Conservation (phyloP, 2,797 vertebrate genomes). For the Sebastes minor region DNA sequence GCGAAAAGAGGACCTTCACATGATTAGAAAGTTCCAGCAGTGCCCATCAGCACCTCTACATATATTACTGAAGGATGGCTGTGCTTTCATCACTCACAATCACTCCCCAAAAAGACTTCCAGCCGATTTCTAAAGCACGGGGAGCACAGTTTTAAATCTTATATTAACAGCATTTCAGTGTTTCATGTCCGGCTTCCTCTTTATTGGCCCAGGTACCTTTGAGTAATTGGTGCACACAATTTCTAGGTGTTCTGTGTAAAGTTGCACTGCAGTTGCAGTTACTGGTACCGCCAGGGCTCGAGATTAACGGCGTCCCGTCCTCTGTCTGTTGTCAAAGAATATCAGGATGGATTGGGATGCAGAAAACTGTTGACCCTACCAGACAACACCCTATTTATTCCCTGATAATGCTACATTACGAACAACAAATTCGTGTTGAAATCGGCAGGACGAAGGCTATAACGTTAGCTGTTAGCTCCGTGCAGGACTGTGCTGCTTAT, state of each 20-base stretch:
- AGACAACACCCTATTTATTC: too few species aligned
- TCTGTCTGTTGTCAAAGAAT: too few species aligned
- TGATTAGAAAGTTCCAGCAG: not conserved
- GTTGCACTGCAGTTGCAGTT: not conserved
- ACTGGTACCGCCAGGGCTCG: too few species aligned
- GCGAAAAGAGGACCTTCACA: not conserved
- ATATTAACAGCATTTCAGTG: not conserved
- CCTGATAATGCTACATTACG: too few species aligned
- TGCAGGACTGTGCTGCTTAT: too few species aligned
- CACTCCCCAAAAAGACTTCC: not conserved
- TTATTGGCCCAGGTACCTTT: not conserved
- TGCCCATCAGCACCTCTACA: not conserved
- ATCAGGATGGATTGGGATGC: too few species aligned
- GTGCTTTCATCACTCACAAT: conserved; percentile 6
- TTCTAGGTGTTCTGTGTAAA: not conserved
- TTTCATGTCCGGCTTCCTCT: not conserved
- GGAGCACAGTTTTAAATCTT: not conserved
- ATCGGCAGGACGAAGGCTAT: too few species aligned
- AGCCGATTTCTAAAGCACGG: not conserved
- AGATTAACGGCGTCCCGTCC: too few species aligned
- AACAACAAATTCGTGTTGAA: too few species aligned
- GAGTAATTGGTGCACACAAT: not conserved
- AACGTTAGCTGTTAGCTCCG: too few species aligned
- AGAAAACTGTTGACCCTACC: too few species aligned
- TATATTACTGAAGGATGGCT: not conserved